Evolutionary conservation across 2,888 invertebrate species (phyloP), one percentile per base, ranked within the genome.

Genomic region (Oscheius myriophilus): DNA sequence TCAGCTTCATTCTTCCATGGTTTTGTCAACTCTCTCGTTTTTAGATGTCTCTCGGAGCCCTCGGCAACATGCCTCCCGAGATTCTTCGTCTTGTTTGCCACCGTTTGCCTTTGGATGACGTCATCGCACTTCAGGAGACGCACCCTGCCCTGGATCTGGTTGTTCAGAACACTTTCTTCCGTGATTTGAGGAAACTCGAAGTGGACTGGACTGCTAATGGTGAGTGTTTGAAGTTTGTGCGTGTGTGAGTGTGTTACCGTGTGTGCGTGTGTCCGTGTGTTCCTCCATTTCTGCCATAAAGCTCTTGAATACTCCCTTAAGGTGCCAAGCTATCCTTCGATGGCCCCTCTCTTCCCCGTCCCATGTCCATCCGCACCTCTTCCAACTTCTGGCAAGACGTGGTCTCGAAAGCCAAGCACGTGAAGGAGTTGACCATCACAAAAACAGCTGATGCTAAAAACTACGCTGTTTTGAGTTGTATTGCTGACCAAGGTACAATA

Each of bases 361-460:
- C n/a, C 14, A 52, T 46, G 39, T 57, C 58, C 25, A 66, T 66
- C 46, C 39, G 39, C 9, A 57, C 66, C n/a, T 23, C 45, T 1
- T 57, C 66, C 18, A 41, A 55, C 25, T 46, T 49, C 41, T 66
- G 66, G 66, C 49, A 58, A 46, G 66, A 66, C 26, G 49, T 58
- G 18, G 3, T 66, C 16, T n/a, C 25, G 23, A 41, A 43, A 9
- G 49, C 66, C 23, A n/a, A 25, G 7, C 42, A 39, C 21, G 39
- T 66, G 16, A 49, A 58, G 23, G 57, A 58, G 39, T 23, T 66
- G 11, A 33, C 45, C 33, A 43, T 66, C 46, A 57, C 49, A 3
- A 66, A 66, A 21, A 57, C 66, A 14, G 57, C 55, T 6, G 66
- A 66, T 49, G 66, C 66, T 18, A 66, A 66, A 25, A 33, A 58